These are phyloP conservation scores for Staurois parvus DNA, from an alignment of 2,797 vertebrate genomes.

Conservation along the genomic window DNA sequence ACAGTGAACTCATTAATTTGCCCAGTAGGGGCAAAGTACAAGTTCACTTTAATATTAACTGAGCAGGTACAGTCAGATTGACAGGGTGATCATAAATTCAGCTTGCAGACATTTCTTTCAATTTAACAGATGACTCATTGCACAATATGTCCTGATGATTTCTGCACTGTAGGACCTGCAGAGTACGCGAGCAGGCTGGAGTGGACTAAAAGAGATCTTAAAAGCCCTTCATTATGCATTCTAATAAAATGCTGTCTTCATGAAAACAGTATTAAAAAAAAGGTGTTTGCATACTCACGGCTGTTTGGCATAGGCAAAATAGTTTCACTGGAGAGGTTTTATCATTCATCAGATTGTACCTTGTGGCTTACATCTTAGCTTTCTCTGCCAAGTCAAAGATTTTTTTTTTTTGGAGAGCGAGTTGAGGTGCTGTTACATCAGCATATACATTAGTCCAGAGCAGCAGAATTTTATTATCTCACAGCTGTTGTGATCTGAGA, in stretches of 20 bases:
- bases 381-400: constrained; percentile 8
- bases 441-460: not conserved
- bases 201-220: not conserved
- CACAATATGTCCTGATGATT: not conserved
- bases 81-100: not conserved
- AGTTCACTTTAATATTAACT: not conserved
- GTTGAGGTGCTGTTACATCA: constrained; percentile 9
- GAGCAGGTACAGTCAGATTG: not conserved
- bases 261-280: constrained; percentile 3
- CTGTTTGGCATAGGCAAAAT: constrained; percentile 4
- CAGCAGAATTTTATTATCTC: constrained; percentile 6
- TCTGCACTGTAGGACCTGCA: not conserved
- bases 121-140: not conserved
- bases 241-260: constrained; percentile 9
- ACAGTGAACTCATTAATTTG: not conserved
- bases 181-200: not conserved
- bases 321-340: not conserved
- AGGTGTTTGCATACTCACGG: not conserved
- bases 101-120: constrained; percentile 4
- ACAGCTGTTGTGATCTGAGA: constrained; percentile 1
- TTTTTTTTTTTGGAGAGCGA: not conserved
- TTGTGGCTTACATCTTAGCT: not conserved
- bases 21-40: not conserved
- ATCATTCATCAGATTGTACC: constrained; percentile 3
- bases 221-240: not conserved